phyloP scores from a whole-genome alignment of 2,888 invertebrate genomes.

The Protodeltote pygarga region DNA sequence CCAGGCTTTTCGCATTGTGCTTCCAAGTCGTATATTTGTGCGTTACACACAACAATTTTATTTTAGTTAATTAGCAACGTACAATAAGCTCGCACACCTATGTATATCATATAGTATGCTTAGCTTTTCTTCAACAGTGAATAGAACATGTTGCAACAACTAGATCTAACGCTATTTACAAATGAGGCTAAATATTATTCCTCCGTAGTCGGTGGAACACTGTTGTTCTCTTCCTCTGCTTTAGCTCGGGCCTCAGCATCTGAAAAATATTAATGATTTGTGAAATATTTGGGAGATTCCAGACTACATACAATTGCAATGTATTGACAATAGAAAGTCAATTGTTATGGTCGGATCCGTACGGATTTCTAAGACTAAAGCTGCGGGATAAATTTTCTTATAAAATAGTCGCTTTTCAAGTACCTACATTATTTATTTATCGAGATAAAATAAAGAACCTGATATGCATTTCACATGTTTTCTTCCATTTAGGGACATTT shows the following conservation, averaged over 20 bases:
- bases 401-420: no score
- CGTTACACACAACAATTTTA: conserved; percentile 62
- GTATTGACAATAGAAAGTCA: no score
- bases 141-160: conserved; percentile 78
- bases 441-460: no score
- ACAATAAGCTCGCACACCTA: conserved; percentile 58
- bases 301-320: no score
- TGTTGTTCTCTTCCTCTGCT: conserved; percentile 76
- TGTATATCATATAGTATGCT: conserved; percentile 48
- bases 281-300: no score
- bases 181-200: conserved; percentile 86
- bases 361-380: no score
- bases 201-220: conserved; percentile 69
- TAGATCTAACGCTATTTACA: conserved; percentile 83
- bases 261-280: conserved; percentile 53
- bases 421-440: no score
- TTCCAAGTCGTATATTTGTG: conserved; percentile 69
- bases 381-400: no score
- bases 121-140: conserved; percentile 76
- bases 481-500: no score
- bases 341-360: no score
- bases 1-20: conserved; percentile 70
- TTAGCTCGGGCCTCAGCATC: conserved; percentile 87
- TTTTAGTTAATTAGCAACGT: conserved; percentile 53
- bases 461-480: no score